Percentiles rank a stretch among this genome's conserved stretches.
phyloP scores from a whole-genome alignment of 2,797 vertebrate species.

The Pitangus sulphuratus region DNA sequence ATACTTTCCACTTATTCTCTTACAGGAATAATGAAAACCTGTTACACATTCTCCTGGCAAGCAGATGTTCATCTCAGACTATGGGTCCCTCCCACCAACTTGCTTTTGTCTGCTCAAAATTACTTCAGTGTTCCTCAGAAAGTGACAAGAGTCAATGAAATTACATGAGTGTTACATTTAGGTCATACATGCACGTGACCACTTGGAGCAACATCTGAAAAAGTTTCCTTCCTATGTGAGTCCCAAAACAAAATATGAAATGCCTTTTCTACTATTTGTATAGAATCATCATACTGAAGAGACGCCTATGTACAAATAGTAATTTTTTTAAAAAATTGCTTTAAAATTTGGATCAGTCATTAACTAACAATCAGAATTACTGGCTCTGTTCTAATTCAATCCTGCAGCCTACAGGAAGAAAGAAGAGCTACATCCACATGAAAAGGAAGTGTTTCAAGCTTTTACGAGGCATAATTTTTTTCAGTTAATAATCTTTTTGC shows the following conservation, averaged over 20 bases:
- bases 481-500: slow-evolving; percentile 5
- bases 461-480: neutral
- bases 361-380: neutral
- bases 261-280: neutral
- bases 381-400: neutral
- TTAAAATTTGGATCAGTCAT: neutral
- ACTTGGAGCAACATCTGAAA: neutral
- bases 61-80: neutral
- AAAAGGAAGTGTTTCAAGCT: neutral
- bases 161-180: neutral
- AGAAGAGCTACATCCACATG: neutral
- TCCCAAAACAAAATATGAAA: neutral
- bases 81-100: neutral
- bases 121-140: neutral
- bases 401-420: neutral
- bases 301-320: neutral
- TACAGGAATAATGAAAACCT: neutral
- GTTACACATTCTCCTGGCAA: neutral
- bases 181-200: rapidly evolving
- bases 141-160: neutral
- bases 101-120: neutral
- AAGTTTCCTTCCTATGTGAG: neutral
- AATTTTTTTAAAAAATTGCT: neutral
- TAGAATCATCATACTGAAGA: neutral
- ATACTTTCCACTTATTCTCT: neutral